A percentile compares a stretch with the other conserved stretches of the same genome.
Conservation (phyloP, 2,888 invertebrate genomes). For the Chelonus formosanus region DNA sequence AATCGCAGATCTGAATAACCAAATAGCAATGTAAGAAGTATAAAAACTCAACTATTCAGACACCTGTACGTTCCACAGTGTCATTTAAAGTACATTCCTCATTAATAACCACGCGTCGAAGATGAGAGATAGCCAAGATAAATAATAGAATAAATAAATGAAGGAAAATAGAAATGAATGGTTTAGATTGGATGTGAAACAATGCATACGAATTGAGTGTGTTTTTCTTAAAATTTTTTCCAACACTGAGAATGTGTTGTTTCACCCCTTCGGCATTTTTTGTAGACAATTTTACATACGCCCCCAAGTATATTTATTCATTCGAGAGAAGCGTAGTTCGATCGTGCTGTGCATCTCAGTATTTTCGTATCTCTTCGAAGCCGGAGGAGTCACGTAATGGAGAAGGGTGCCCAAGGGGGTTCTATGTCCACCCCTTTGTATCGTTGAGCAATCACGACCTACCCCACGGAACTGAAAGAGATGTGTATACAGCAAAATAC, state of each 20-base stretch:
- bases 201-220: background rate
- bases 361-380: conserved; percentile 39
- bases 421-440: conserved; percentile 63
- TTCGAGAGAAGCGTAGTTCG: conserved; percentile 14
- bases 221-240: background rate
- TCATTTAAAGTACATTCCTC: no score
- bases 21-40: no score
- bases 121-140: no score
- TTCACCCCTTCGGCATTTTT: background rate
- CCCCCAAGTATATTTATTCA: conserved; percentile 23
- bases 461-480: conserved; percentile 55
- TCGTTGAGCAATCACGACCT: conserved; percentile 65
- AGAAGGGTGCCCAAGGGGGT: conserved; percentile 57
- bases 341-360: conserved; percentile 29
- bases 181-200: background rate
- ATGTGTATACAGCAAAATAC: conserved; percentile 29
- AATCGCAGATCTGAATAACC: no score
- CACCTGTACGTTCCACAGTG: no score
- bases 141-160: no score
- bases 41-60: no score
- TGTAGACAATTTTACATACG: conserved; percentile 19
- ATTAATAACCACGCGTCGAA: no score
- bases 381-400: conserved; percentile 48
- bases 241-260: no score
- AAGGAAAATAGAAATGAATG: no score